phyloP scores from a whole-genome alignment of 23 tunicate species.

The Diplosoma virens region DNA sequence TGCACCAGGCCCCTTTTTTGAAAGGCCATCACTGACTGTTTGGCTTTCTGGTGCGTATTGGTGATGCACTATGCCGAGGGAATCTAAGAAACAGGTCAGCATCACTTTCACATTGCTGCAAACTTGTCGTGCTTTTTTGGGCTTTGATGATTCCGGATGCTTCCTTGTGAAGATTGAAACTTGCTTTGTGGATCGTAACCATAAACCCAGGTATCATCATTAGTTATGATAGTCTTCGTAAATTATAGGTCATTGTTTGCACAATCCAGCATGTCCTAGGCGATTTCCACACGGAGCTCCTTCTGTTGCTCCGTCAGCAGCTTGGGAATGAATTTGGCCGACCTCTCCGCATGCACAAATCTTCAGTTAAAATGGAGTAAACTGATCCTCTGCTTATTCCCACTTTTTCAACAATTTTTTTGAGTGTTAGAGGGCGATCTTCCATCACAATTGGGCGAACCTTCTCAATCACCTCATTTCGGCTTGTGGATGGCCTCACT shows the following conservation, averaged over 20 bases:
- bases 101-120: slow-evolving; percentile 32
- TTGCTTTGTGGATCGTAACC: slow-evolving; percentile 27
- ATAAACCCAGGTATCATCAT: slow-evolving; percentile 34
- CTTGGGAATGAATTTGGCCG: slow-evolving; percentile 20
- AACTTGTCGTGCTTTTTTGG: slow-evolving; percentile 29
- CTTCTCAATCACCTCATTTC: slow-evolving; percentile 24
- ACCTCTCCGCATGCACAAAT: slow-evolving; percentile 4
- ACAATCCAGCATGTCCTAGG: slow-evolving; percentile 9
- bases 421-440: slow-evolving; percentile 3
- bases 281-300: slow-evolving; percentile 25
- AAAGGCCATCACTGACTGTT: no score
- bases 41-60: slow-evolving; percentile 17
- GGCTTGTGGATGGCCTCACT: slow-evolving; percentile 34
- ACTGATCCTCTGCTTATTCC: slow-evolving; percentile 27
- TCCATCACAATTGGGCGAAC: slow-evolving; percentile 16
- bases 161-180: slow-evolving; percentile 33
- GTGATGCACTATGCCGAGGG: slow-evolving; percentile 11
- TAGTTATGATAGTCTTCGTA: slow-evolving; percentile 5
- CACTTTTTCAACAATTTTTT: slow-evolving; percentile 20
- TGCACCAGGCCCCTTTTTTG: no score
- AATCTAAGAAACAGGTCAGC: slow-evolving; percentile 23
- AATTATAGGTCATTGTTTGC: slow-evolving; percentile 31
- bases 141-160: slow-evolving; percentile 25
- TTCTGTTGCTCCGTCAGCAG: slow-evolving; percentile 38
- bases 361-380: slow-evolving; percentile 13